phyloP scores from a whole-genome alignment of 1,140 invertebrate genomes.

The Calephelis virginiensis region DNA sequence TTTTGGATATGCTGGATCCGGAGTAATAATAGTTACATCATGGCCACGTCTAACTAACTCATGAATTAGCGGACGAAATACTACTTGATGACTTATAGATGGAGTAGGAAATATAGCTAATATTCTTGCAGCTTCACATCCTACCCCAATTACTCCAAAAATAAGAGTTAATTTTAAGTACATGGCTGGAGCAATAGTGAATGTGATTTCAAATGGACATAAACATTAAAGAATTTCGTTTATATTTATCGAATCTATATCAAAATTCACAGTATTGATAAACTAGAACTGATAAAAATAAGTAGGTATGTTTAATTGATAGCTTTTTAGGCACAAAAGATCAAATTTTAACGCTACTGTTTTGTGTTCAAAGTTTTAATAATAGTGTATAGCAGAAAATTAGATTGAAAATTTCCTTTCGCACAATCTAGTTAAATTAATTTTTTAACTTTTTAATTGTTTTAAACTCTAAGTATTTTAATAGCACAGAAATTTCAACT shows the following conservation, averaged over 20 bases:
- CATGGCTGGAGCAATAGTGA: background rate
- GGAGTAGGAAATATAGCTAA: slow-evolving; percentile 42
- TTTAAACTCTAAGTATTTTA: too few relatives aligned
- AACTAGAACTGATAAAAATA: background rate
- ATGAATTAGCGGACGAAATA: slow-evolving; percentile 36
- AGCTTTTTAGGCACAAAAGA: too few relatives aligned
- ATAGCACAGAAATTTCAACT: too few relatives aligned
- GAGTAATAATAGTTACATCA: slow-evolving; percentile 28
- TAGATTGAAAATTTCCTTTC: too few relatives aligned
- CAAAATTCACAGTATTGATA: background rate
- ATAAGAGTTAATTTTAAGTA: background rate
- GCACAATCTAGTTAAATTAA: too few relatives aligned
- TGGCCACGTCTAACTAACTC: slow-evolving; percentile 30
- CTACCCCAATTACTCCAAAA: background rate
- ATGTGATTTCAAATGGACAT: background rate
- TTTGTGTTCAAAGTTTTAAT: too few relatives aligned
- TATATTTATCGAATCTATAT: background rate
- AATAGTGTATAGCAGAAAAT: too few relatives aligned
- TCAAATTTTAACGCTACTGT: too few relatives aligned
- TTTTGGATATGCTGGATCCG: slow-evolving; percentile 29
- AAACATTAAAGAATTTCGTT: background rate
- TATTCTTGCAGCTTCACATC: slow-evolving; percentile 37
- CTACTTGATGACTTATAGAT: slow-evolving; percentile 40
- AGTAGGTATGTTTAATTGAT: too few relatives aligned
- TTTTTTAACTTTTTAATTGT: too few relatives aligned